phyloP scores from a whole-genome alignment of 2,113 vertebrate genomes.

The Vulpes vulpes region DNA sequence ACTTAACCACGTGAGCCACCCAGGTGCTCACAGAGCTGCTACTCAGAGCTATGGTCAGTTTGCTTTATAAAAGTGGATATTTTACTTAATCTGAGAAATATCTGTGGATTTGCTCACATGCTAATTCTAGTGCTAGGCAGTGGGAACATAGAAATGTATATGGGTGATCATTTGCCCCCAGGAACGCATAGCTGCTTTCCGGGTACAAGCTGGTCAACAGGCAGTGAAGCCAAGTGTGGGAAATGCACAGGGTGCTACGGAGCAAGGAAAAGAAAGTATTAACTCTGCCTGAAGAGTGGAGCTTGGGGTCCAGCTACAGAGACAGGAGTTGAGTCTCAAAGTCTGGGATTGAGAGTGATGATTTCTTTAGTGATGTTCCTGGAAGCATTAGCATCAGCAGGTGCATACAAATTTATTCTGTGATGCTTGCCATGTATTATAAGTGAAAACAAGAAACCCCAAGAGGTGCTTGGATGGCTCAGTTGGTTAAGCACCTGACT shows the following conservation, averaged over 20 bases:
- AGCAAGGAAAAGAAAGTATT: neutral
- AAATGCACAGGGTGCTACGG: neutral
- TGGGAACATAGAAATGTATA: neutral
- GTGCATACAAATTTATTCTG: neutral
- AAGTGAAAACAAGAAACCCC: slow-evolving; percentile 9
- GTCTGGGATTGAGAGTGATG: neutral
- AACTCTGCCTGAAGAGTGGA: neutral
- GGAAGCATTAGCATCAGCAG: neutral
- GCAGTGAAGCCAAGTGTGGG: neutral
- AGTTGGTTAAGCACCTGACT: neutral
- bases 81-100: slow-evolving; percentile 3
- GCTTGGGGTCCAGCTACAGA: neutral
- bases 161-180: neutral
- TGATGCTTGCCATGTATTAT: neutral
- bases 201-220: neutral
- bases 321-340: neutral
- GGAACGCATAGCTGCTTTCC: neutral
- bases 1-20: no score
- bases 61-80: neutral
- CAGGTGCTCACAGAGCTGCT: no score
- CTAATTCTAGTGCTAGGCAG: neutral
- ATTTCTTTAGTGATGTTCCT: neutral
- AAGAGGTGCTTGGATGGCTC: neutral
- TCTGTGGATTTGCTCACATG: neutral
- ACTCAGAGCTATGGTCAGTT: no score